Evolutionary conservation across 2,888 invertebrate genomes (phyloP), one percentile per base, ranked within the genome.

Genomic region (Bellardia bayeri): DNA sequence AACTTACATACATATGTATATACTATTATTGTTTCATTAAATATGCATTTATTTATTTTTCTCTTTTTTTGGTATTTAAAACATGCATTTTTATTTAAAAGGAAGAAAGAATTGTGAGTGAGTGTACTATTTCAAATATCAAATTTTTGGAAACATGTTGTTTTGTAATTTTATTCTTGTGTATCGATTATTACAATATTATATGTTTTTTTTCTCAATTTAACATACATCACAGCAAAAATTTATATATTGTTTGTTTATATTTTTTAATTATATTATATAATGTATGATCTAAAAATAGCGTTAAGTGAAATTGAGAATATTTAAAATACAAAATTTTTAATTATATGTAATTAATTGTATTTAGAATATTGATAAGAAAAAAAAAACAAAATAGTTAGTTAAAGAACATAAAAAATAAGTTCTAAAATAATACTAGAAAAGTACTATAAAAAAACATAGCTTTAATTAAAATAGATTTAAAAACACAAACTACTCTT

Each of bases 161-260:
- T 71, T n/a, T 33, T 82, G 37, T 37, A 6, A 37, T 75, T 54
- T 75, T 63, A 7, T 66, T 51, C 16, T 82, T 71, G 68, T 76
- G 88, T 88, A 75, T 80, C 6, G 58, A 71, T 85, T 85, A 78
- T 88, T 88, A 84, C 88, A 89, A 87, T 90, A 88, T 90, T 89
- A 76, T 64, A 64, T 69, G 49, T 75, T 89, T 82, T 88, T 88
- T 86, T 88, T 91, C 90, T 92, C 90, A 91, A 91, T 92, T 92
- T 91, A 93, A 93, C 93, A 92, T 93, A 93, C 93, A 93, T 93
- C 93, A 93, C 93, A 93, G 93, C 93, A 93, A 92, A 92, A 93
- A 90, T 93, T 92, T 92, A 91, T 91, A 91, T 91, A 90, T 91
- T 90, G 89, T 79, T 80, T 86, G 69, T 64, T 89, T 89, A 78